A percentile compares a stretch with the other conserved stretches of the same genome.
phyloP scores from a whole-genome alignment of 1,140 invertebrate species.

The Drosophila parvula region DNA sequence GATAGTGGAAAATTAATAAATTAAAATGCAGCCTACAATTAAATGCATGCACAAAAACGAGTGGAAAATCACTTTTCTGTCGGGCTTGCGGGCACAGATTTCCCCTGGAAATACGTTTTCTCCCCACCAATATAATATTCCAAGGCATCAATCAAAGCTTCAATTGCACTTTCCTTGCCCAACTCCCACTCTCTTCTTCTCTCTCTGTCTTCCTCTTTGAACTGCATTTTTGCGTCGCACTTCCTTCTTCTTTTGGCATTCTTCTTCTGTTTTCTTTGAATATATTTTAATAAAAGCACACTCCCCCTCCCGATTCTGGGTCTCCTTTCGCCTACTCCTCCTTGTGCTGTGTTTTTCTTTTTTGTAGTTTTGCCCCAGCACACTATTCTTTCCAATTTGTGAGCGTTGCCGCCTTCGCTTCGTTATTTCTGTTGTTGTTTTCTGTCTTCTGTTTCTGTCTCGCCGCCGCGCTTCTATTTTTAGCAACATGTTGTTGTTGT shows the following conservation, averaged over 20 bases:
- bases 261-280: conserved; percentile 29
- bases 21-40: conserved; percentile 48
- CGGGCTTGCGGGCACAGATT: conserved; percentile 2
- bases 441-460: conserved; percentile 68
- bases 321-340: conserved; percentile 29
- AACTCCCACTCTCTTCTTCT: conserved; percentile 12
- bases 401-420: conserved; percentile 54
- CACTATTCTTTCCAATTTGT: conserved; percentile 62
- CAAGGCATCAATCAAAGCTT: conserved; percentile 55
- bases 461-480: conserved; percentile 75
- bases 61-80: conserved; percentile 20
- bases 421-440: conserved; percentile 47
- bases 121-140: conserved; percentile 17
- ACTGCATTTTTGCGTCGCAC: conserved; percentile 67
- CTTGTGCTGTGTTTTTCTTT: conserved; percentile 40
- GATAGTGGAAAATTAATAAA: conserved; percentile 63
- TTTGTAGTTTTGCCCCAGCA: conserved; percentile 50
- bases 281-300: conserved; percentile 46
- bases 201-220: conserved; percentile 9
- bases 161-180: conserved; percentile 17
- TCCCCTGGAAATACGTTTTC: conserved; percentile 22
- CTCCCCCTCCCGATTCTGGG: conserved; percentile 35
- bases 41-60: conserved; percentile 29
- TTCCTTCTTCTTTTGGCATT: conserved; percentile 52
- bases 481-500: conserved; percentile 66